A percentile compares a stretch with the other conserved stretches of the same genome.
Evolutionary conservation across 2,113 vertebrate species (phyloP).

Genomic region (Pelobates fuscus): DNA sequence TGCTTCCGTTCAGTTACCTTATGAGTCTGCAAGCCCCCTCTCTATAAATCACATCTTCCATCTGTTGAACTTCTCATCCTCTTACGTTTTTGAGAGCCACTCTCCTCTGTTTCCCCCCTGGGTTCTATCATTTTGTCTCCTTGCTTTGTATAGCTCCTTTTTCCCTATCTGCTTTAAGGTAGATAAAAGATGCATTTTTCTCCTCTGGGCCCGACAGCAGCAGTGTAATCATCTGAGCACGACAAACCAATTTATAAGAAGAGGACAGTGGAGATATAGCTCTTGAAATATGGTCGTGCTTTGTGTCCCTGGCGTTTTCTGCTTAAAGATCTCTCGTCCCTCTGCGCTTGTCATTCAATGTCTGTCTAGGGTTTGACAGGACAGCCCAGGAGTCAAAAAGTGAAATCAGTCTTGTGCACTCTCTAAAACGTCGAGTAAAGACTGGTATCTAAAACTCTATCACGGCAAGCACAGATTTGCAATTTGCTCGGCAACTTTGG

Average conservation of each 20-base stretch:
- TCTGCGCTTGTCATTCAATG: constrained; percentile 36
- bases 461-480: background rate
- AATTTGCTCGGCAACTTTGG: constrained; percentile 22
- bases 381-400: constrained; percentile 12
- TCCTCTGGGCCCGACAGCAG: constrained; percentile 46
- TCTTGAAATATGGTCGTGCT: constrained; percentile 47
- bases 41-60: background rate
- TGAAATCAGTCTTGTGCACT: constrained; percentile 7
- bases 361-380: constrained; percentile 29
- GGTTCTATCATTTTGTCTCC: constrained; percentile 28
- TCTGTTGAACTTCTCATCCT: background rate
- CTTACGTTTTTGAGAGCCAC: background rate
- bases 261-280: constrained; percentile 44
- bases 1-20: background rate
- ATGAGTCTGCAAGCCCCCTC: too few relatives aligned
- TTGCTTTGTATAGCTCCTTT: constrained; percentile 19
- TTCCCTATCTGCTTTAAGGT: constrained; percentile 37
- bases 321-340: constrained; percentile 39
- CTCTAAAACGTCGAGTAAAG: background rate
- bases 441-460: constrained; percentile 1
- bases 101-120: constrained; percentile 26
- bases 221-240: constrained; percentile 49
- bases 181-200: constrained; percentile 51
- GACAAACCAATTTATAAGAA: constrained; percentile 50
- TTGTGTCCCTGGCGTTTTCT: constrained; percentile 44